phyloP scores from a whole-genome alignment of 2,888 invertebrate species.

The Liopterus haemorrhoidalis region DNA sequence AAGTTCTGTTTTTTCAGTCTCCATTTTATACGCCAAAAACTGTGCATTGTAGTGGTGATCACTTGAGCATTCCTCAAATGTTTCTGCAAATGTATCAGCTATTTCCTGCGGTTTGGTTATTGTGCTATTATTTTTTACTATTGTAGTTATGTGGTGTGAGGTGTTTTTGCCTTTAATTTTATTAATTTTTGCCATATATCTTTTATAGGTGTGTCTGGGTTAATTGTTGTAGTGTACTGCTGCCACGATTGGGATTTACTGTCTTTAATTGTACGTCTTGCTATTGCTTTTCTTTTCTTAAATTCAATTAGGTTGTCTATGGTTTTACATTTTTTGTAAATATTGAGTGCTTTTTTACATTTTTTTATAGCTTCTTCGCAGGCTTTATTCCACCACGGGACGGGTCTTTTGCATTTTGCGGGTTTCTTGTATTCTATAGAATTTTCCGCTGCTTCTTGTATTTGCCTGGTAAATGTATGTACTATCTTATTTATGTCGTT shows the following conservation, averaged over 20 bases:
- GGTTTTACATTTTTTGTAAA: neutral
- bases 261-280: neutral
- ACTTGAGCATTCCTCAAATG: neutral
- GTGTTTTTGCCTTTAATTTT: neutral
- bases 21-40: neutral
- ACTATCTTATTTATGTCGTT: neutral
- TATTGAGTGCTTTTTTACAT: neutral
- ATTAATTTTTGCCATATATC: neutral
- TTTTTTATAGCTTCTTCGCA: neutral
- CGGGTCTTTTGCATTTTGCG: neutral
- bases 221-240: neutral
- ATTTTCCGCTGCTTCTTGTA: too few species aligned
- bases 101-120: neutral
- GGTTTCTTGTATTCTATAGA: too few species aligned
- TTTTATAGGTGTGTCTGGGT: neutral
- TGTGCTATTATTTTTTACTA: neutral
- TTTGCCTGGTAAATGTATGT: too few species aligned
- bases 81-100: neutral
- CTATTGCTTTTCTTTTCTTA: neutral
- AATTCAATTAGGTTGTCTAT: neutral
- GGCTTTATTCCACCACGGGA: slow-evolving; percentile 1
- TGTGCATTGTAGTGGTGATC: neutral
- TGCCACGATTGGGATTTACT: neutral
- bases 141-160: neutral
- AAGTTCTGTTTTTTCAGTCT: neutral